Conservation (phyloP, 1,140 invertebrate genomes). For the Zaprionus capensis region DNA sequence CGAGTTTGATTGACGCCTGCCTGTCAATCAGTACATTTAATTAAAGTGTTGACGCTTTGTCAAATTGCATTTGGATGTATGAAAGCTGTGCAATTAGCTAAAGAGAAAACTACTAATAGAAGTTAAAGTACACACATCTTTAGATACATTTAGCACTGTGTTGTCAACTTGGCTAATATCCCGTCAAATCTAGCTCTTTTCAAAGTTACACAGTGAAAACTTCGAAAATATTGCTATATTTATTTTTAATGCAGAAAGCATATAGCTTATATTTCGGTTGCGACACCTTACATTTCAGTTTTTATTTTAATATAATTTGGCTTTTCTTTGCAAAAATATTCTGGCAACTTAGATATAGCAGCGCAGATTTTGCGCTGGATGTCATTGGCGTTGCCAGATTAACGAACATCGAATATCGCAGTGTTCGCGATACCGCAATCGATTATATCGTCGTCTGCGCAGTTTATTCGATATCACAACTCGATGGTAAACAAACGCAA, state of each 20-base stretch:
- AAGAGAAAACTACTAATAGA: constrained; percentile 12
- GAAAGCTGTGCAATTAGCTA: constrained; percentile 41
- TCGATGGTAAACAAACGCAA: constrained; percentile 43
- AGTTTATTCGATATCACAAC: constrained; percentile 9
- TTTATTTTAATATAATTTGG: no score
- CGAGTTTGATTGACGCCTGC: constrained; percentile 66
- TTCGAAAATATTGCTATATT: no score
- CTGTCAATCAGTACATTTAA: constrained; percentile 50
- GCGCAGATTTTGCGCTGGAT: no score
- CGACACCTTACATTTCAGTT: no score
- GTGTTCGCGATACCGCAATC: constrained; percentile 2
- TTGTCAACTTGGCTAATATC: not conserved
- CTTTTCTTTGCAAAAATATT: no score
- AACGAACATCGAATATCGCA: no score
- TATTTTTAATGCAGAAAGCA: no score
- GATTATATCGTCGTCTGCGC: not conserved
- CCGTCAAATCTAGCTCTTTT: no score
- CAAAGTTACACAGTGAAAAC: no score
- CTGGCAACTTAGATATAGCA: no score
- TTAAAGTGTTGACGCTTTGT: constrained; percentile 64
- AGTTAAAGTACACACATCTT: constrained; percentile 2
- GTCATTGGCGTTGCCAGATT: constrained; percentile 26
- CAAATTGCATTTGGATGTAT: constrained; percentile 36
- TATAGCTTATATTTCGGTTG: no score
- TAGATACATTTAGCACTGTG: not conserved